These are phyloP conservation scores for Pollenia labialis DNA, from an alignment of 2,888 invertebrate genomes.

Conservation along the genomic window DNA sequence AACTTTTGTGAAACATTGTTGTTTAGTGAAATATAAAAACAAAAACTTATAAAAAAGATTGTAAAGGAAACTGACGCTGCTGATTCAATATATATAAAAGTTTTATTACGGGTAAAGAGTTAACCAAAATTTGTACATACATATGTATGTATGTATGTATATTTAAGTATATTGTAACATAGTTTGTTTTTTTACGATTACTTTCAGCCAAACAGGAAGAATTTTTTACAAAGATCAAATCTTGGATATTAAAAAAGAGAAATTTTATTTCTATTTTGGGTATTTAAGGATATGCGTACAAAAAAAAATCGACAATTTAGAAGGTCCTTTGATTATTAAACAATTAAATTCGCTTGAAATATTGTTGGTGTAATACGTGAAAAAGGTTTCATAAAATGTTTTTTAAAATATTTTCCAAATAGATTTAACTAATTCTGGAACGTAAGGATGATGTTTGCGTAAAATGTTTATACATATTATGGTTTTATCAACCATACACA, in stretches of 20 bases:
- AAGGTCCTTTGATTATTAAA: too few relatives aligned
- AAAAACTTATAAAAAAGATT: not conserved
- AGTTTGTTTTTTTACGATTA: not conserved
- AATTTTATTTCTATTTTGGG: not conserved
- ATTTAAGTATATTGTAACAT: not conserved
- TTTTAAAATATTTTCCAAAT: too few relatives aligned
- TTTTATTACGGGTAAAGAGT: slow-evolving; percentile 36
- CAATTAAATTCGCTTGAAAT: too few relatives aligned
- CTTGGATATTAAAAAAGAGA: not conserved
- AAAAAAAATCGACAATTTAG: not conserved
- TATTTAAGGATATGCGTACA: not conserved
- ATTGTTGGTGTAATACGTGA: too few relatives aligned
- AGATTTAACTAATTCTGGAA: too few relatives aligned
- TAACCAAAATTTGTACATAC: not conserved
- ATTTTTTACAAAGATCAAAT: slow-evolving; percentile 34
- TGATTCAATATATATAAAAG: slow-evolving; percentile 23
- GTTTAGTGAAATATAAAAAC: slow-evolving; percentile 25
- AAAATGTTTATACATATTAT: too few relatives aligned
- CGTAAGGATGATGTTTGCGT: too few relatives aligned
- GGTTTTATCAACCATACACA: too few relatives aligned
- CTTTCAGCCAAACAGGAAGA: slow-evolving; percentile 1
- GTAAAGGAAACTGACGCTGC: slow-evolving; percentile 36
- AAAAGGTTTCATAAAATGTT: too few relatives aligned
- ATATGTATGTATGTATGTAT: too few relatives aligned
- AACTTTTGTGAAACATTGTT: slow-evolving; percentile 35